Evolutionary conservation across 2,797 vertebrate species (phyloP), one percentile per base, ranked within the genome.

Genomic region (Coendou prehensilis): DNA sequence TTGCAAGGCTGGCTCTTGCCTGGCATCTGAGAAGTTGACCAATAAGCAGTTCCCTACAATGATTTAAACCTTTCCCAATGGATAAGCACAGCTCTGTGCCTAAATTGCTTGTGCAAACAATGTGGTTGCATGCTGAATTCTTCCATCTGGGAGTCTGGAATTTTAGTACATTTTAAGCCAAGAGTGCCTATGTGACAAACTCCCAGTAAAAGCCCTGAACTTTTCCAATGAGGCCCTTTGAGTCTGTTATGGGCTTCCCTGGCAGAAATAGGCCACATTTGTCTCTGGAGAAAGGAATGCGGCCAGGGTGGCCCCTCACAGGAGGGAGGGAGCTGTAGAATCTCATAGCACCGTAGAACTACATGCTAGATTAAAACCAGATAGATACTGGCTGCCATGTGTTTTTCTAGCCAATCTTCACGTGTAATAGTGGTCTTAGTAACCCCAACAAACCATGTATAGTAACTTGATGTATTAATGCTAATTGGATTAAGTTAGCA

Each of bases 401-500:
- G 6, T 26, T 50, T 57, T 45, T 59, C 64, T 17, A 54, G 59
- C 13, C n/a, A 87, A 33, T 37, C 26, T 82, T 73, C 20, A 61
- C 64, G n/a, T 3, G 10, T 6, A 28, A 18, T 13, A 3, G 28
- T 22, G 15, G 18, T 41, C 50, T 61, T 22, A 69, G 7, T 14
- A 6, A 18, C 37, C 3, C 2, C 1, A 28, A 11, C 2, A 33
- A 2, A 13, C 9, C 57, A 26, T 18, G 17, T 59, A 41, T 6
- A 28, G 2, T 57, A 87, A 79, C 30, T 64, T 82, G 50, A 26
- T 57, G 76, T 87, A 54, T 88, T 88, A 33, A 61, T 57, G 28
- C 28, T 89, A 47, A 86, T 79, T 96, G 63, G 18, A 75, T 75
- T 54, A 91, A 47, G 59, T 71, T 73, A 30, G 61, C 2, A 4